Evolutionary conservation across 1,140 invertebrate species (phyloP), one percentile per base, ranked within the genome.

Genomic region (Pseudomyrmex flavicornis): DNA sequence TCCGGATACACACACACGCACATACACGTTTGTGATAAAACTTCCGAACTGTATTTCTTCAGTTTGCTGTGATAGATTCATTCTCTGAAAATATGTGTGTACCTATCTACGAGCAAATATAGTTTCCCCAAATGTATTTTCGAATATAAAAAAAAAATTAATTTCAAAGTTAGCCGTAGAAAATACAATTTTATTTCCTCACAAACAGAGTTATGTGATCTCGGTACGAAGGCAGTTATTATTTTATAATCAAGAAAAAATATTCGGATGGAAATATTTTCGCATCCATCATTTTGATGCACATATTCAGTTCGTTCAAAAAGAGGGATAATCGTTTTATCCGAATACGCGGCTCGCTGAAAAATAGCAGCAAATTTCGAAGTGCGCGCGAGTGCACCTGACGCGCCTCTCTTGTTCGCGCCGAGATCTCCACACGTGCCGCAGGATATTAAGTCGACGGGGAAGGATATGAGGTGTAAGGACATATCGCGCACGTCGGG

Each of bases 401-500:
- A 61, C 74, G 63, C 82, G 61, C 17, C 26, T 75, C 35, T 46
- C 66, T 35, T 56, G n/a, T 44, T 75, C 17, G n/a, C 66, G 68
- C 35, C 69, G 52, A 44, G 66, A 84, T 88, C 61, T 59, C 54
- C 54, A 72, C 88, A 84, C 89, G 84, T 86, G 88, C 82, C 75
- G 83, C 62, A 83, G 56, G 75, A 90, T 88, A 90, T 90, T 89
- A 89, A 89, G 83, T 87, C 72, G 68, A 44, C 48, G 74, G 79
- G 61, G 88, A 50, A 56, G 84, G 85, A 86, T 89, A 89, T 59
- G 76, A 89, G 85, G 87, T 88, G 87, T 86, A 84, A 86, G 75
- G 87, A 86, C 76, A 68, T 72, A 26, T 62, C 62, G 59, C 12
- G 84, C 50, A 17, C 46, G 13, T n/a, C 35, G 48, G 22, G 44